Evolutionary conservation across 1,140 invertebrate genomes (phyloP).

Genomic region (Pogonomyrmex californicus): DNA sequence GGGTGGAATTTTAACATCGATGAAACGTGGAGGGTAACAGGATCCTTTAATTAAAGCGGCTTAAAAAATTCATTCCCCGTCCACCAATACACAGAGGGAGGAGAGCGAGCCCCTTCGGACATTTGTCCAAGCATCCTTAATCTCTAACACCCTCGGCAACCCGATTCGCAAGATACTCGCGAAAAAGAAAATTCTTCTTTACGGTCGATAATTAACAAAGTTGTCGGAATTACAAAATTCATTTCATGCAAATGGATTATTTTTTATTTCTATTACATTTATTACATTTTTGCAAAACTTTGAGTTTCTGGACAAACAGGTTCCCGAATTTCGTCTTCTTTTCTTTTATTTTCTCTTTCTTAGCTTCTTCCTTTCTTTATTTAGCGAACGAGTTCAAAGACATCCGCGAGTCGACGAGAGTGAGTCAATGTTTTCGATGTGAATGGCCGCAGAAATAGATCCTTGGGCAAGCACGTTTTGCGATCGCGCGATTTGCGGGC

Average conservation of each 20-base stretch:
- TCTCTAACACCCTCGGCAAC: background rate
- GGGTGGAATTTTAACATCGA: conserved; percentile 30
- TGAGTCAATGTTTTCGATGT: conserved; percentile 83
- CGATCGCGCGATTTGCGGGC: conserved; percentile 57
- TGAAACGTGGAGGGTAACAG: conserved; percentile 36
- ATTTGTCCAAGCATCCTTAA: conserved; percentile 7
- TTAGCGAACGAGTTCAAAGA: conserved; percentile 83
- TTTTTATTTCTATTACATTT: background rate
- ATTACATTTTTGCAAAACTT: background rate
- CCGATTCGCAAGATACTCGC: background rate
- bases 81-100: background rate
- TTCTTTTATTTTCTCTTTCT: conserved; percentile 36
- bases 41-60: conserved; percentile 53
- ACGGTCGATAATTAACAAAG: conserved; percentile 17
- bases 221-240: background rate
- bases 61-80: conserved; percentile 59
- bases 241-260: background rate
- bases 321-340: background rate
- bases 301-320: background rate
- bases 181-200: background rate
- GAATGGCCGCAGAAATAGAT: conserved; percentile 82
- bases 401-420: conserved; percentile 70
- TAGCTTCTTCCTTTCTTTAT: conserved; percentile 75
- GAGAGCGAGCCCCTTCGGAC: background rate
- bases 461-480: conserved; percentile 65